Conservation (phyloP, 2,888 invertebrate species). For the Acronicta psi region DNA sequence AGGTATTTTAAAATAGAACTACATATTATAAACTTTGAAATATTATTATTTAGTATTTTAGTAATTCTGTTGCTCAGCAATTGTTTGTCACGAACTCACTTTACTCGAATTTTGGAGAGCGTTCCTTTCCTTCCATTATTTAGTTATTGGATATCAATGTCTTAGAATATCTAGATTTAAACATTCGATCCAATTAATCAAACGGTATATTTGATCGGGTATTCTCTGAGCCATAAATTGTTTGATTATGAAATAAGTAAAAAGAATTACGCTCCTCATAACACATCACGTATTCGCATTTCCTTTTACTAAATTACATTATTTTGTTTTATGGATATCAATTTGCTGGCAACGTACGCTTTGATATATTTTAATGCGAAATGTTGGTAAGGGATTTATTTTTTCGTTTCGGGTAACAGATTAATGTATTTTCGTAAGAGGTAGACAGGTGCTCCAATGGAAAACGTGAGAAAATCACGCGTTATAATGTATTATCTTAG, state of each 20-base stretch:
- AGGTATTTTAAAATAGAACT: no score
- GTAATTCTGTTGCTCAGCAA: no score
- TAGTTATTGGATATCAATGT: no score
- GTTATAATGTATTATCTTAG: background rate
- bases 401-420: constrained; percentile 23
- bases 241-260: constrained; percentile 58
- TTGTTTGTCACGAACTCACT: no score
- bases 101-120: no score
- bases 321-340: constrained; percentile 52
- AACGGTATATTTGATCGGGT: constrained; percentile 48
- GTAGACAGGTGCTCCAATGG: constrained; percentile 15
- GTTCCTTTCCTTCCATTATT: no score
- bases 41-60: no score
- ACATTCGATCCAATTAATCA: constrained; percentile 18
- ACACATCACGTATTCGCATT: constrained; percentile 31
- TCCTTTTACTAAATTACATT: constrained; percentile 44
- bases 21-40: no score
- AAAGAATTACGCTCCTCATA: constrained; percentile 36
- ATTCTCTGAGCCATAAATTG: constrained; percentile 40
- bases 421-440: constrained; percentile 42
- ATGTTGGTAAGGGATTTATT: constrained; percentile 40
- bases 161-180: background rate
- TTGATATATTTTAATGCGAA: constrained; percentile 46
- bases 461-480: constrained; percentile 19
- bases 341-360: constrained; percentile 34